These are phyloP conservation scores for Enteromius mattozi DNA, from an alignment of 2,797 vertebrate species.

Conservation along the genomic window DNA sequence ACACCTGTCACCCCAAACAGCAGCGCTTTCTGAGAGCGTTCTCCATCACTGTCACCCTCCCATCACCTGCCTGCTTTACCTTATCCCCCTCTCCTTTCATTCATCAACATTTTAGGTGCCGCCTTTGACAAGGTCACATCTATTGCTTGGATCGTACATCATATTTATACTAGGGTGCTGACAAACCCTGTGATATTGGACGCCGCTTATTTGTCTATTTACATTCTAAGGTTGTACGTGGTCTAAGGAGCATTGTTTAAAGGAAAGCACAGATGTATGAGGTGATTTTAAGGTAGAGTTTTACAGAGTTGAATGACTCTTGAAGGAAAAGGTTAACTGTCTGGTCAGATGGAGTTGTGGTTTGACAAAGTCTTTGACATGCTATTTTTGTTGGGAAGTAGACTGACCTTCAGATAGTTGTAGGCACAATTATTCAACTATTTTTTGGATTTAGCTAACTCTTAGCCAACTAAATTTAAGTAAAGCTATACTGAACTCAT, in stretches of 20 bases:
- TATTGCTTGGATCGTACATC: slow-evolving; percentile 59
- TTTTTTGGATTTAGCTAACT: slow-evolving; percentile 10
- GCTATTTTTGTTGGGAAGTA: background rate
- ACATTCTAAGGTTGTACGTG: slow-evolving; percentile 40
- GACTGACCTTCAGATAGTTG: slow-evolving; percentile 31
- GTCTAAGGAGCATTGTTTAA: slow-evolving; percentile 45
- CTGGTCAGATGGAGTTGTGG: background rate
- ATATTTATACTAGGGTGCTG: slow-evolving; percentile 53
- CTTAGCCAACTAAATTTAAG: background rate
- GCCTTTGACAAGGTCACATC: slow-evolving; percentile 81
- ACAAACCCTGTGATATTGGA: slow-evolving; percentile 55
- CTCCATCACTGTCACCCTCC: slow-evolving; percentile 80
- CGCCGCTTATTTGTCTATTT: slow-evolving; percentile 50
- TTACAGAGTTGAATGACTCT: slow-evolving; percentile 31
- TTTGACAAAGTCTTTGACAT: slow-evolving; percentile 31
- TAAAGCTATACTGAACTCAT: background rate
- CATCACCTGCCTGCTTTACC: slow-evolving; percentile 75
- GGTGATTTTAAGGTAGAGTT: slow-evolving; percentile 34
- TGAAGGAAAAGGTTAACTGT: slow-evolving; percentile 45
- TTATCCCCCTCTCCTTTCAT: slow-evolving; percentile 69
- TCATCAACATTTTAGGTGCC: slow-evolving; percentile 76
- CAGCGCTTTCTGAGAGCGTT: slow-evolving; percentile 58
- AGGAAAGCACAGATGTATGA: slow-evolving; percentile 21
- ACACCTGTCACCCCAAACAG: slow-evolving; percentile 77
- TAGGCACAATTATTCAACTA: slow-evolving; percentile 15